Conservation (phyloP, 2,797 vertebrate genomes). For the Tokudaia muenninki region DNA sequence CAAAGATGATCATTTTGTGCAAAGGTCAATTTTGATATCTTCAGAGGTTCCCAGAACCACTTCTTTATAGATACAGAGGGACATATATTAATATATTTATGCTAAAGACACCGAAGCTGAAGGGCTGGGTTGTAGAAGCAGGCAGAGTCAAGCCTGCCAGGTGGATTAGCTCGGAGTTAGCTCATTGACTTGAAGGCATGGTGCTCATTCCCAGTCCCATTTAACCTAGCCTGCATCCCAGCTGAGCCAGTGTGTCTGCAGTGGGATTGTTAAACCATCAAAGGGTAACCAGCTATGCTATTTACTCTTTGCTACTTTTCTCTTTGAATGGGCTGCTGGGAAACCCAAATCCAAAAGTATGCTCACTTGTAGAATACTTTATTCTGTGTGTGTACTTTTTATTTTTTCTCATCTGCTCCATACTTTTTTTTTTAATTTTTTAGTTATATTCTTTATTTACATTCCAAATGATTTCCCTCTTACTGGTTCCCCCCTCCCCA, state of each 20-base stretch:
- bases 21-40: neutral
- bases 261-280: neutral
- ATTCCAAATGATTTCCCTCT: no score
- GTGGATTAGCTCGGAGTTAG: neutral
- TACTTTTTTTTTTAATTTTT: neutral
- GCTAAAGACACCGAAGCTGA: neutral
- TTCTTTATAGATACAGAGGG: neutral
- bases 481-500: no score
- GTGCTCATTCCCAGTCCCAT: neutral
- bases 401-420: no score
- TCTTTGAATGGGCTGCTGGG: neutral
- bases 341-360: neutral
- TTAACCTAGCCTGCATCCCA: no score
- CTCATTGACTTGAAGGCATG: neutral
- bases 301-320: neutral
- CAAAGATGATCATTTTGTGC: neutral
- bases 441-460: no score
- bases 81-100: neutral
- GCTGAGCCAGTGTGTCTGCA: neutral
- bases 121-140: neutral
- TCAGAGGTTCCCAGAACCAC: neutral
- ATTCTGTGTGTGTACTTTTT: neutral
- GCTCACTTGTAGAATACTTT: neutral
- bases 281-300: rapidly evolving
- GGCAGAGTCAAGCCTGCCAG: rapidly evolving